These are phyloP conservation scores for Gymnoscopelus microlampas DNA, from an alignment of 2,797 vertebrate genomes.

Conservation along the genomic window DNA sequence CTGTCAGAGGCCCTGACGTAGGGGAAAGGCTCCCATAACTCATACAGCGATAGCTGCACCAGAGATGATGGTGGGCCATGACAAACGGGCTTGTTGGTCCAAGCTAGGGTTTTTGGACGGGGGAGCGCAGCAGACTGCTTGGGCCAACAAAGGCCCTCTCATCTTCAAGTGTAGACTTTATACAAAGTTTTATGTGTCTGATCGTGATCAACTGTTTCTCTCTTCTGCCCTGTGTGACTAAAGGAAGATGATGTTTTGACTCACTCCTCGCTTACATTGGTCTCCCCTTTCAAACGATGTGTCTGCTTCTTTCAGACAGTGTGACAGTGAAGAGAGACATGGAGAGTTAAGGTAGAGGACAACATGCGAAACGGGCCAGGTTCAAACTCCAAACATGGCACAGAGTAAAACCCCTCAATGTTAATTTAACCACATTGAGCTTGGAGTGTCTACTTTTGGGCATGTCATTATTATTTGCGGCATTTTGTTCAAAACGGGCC, in stretches of 20 bases:
- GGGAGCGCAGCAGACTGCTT: conserved; percentile 16
- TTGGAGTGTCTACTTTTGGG: too few relatives aligned
- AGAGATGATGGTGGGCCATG: conserved; percentile 36
- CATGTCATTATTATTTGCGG: too few relatives aligned
- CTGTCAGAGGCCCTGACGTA: conserved; percentile 43
- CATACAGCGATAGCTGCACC: conserved; percentile 28
- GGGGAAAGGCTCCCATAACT: conserved; percentile 32
- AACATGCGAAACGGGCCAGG: too few relatives aligned
- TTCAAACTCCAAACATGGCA: too few relatives aligned
- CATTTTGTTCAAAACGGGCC: too few relatives aligned
- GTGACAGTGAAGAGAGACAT: too few relatives aligned
- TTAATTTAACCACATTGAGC: too few relatives aligned
- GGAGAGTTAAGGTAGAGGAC: too few relatives aligned
- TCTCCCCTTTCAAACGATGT: too few relatives aligned
- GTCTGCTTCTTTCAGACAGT: too few relatives aligned
- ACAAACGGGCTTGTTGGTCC: conserved; percentile 32
- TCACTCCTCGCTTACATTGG: not conserved
- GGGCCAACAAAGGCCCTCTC: not conserved
- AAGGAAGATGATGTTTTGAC: not conserved
- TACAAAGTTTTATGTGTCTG: not conserved
- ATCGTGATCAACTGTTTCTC: not conserved
- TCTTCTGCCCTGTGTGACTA: not conserved
- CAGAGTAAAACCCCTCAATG: too few relatives aligned
- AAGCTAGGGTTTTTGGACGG: too few relatives aligned
- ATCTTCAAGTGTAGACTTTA: conserved; percentile 8